These are phyloP conservation scores for Liparis tanakae DNA, from an alignment of 2,797 vertebrate genomes.

Conservation along the genomic window DNA sequence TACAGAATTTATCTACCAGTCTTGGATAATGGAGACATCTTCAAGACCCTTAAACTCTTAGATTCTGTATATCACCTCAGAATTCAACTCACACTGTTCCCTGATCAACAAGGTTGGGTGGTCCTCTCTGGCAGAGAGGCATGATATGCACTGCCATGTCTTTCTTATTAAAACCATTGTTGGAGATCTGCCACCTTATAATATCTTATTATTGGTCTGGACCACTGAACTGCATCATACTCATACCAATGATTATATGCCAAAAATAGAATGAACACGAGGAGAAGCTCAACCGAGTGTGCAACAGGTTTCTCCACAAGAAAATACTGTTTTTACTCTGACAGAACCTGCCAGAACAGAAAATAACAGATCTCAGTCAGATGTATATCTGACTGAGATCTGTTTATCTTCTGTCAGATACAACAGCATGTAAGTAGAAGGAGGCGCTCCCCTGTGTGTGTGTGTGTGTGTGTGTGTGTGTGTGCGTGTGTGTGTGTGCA, in stretches of 20 bases:
- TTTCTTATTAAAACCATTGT: not conserved
- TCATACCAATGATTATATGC: not conserved
- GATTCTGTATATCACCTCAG: not conserved
- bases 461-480: no score
- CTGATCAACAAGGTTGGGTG: not conserved
- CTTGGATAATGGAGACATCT: not conserved
- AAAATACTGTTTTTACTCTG: not conserved
- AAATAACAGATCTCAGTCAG: no score
- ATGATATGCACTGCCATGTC: not conserved
- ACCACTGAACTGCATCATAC: not conserved
- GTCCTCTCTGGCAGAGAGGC: not conserved
- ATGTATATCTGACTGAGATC: no score
- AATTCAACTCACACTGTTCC: not conserved
- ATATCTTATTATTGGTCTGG: not conserved
- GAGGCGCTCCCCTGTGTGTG: no score
- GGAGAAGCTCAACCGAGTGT: no score
- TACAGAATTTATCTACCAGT: not conserved
- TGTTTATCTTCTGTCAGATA: no score
- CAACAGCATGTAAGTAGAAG: no score
- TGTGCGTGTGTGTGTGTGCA: not conserved
- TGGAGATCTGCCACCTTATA: conserved; percentile 5
- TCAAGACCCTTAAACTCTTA: not conserved
- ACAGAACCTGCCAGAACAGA: no score
- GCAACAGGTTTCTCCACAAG: not conserved
- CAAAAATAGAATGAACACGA: no score